These are phyloP conservation scores for Mycetomoellerius zeteki DNA, from an alignment of 1,140 invertebrate genomes.

Conservation along the genomic window DNA sequence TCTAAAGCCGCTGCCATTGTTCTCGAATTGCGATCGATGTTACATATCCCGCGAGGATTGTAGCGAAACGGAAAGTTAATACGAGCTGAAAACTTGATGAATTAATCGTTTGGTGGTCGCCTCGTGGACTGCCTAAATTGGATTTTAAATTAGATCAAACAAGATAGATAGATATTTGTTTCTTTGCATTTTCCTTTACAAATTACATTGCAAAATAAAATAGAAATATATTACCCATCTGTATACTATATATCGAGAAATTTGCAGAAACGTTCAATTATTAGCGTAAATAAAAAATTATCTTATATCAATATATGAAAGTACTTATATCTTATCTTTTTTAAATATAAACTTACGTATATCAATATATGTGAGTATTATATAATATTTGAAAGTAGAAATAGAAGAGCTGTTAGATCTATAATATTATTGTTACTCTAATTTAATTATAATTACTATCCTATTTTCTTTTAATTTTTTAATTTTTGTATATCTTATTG, in stretches of 20 bases:
- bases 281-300: constrained; percentile 11
- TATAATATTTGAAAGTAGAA: background rate
- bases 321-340: too few species aligned
- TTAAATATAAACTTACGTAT: background rate
- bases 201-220: background rate
- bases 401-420: background rate
- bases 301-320: background rate
- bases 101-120: constrained; percentile 51
- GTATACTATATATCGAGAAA: background rate
- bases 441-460: background rate
- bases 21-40: constrained; percentile 60
- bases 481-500: background rate
- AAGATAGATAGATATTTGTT: constrained; percentile 32
- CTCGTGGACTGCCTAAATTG: constrained; percentile 38
- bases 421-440: background rate
- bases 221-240: background rate
- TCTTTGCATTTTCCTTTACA: constrained; percentile 41
- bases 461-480: background rate
- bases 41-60: constrained; percentile 56
- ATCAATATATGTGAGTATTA: too few species aligned
- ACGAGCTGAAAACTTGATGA: constrained; percentile 36
- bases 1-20: constrained; percentile 49
- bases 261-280: background rate
- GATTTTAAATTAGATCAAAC: constrained; percentile 59
- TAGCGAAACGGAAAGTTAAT: constrained; percentile 60